Evolutionary conservation across 53 echinoderm and acorn worm genomes (phyloP), one percentile per base, ranked within the genome.

Genomic region (Antedon mediterranea): DNA sequence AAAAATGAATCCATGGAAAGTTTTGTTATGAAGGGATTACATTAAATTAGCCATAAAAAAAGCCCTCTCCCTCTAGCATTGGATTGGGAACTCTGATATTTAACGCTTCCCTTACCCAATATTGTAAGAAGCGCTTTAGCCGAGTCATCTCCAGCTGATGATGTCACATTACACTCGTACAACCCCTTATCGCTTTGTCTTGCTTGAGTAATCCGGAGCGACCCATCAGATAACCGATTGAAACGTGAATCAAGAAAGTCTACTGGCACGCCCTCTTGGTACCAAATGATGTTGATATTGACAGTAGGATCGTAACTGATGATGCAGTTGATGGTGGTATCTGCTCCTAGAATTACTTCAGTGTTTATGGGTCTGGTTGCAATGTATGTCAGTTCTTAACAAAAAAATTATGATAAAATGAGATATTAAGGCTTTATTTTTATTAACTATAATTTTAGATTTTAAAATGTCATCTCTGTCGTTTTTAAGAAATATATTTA

Each of bases 161-260:
- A 98, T 32, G 88, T 90, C 74, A 98, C 92, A 75, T 33, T 77
- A 71, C 98, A 98, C 72, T 73, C 41, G 34, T 92, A 98, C 30
- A 71, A 13, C 0, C 98, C 98, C 71, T 85, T 90, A 73, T 98
- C 92, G 3, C 13, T 43, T 9, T 81, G 77, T 27, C 83, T 29
- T 13, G 92, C 88, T 28, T 79, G 72, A 0, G 9, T 43, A 37
- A 89, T 98, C 78, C 83, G 81, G 79, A 98, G 57, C 29, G 98
- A 88, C 0, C 98, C 92, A 0, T 77, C 71, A 0, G 82, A 31
- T 43, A 92, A 43, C 9, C 13, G 34, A 72, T 81, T 80, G 77
- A 80, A 28, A 0, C 85, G 34, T 0, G 33, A 33, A 30, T 28
- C 28, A 31, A 77, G 33, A 0, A 75, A 82, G 29, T 91, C 79